Evolutionary conservation across 1,140 invertebrate species (phyloP).

Genomic region (Amyelois transitella): DNA sequence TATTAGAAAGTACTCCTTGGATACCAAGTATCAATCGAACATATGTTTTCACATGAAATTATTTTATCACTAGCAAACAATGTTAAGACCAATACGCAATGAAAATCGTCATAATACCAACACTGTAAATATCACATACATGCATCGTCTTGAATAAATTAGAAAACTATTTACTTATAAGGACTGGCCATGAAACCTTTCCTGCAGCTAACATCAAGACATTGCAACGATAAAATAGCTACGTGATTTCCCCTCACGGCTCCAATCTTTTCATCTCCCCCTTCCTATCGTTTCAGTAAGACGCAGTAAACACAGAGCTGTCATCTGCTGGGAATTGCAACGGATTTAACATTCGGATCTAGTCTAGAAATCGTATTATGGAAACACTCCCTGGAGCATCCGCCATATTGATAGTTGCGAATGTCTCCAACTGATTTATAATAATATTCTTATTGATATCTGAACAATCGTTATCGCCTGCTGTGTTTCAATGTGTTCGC

Average conservation of each 20-base stretch:
- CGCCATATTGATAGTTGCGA: constrained; percentile 27
- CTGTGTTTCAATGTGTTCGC: background rate
- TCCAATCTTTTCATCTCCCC: constrained; percentile 57
- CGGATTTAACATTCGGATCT: constrained; percentile 47
- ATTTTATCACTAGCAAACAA: no score
- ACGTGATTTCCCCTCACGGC: constrained; percentile 55
- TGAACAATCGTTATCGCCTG: background rate
- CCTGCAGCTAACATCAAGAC: constrained; percentile 21
- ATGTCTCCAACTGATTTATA: constrained; percentile 16
- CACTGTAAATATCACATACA: no score
- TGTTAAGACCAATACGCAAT: no score
- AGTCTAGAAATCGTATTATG: constrained; percentile 51
- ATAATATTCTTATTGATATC: constrained; percentile 8
- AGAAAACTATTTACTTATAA: no score
- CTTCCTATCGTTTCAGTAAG: constrained; percentile 30
- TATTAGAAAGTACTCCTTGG: background rate
- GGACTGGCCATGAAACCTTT: constrained; percentile 1
- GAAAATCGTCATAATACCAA: no score
- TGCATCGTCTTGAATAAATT: no score
- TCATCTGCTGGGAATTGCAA: constrained; percentile 50
- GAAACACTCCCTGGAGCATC: constrained; percentile 34
- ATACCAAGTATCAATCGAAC: no score
- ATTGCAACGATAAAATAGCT: constrained; percentile 51
- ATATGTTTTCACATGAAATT: no score
- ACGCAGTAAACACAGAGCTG: constrained; percentile 48